Conservation (phyloP, 2,797 vertebrate species). For the Rhinoraja longicauda region DNA sequence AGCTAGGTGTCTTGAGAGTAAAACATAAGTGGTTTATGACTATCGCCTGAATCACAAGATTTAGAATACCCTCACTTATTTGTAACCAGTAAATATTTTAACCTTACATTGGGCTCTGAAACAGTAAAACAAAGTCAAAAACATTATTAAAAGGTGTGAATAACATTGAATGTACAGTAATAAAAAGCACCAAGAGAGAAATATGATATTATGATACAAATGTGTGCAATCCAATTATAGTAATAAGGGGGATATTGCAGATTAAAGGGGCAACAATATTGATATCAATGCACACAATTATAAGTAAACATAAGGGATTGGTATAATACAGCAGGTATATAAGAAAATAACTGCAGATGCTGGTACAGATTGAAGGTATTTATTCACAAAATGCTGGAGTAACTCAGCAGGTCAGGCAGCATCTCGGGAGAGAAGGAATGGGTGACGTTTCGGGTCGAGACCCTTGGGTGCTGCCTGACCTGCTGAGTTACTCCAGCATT, state of each 20-base stretch:
- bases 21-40: slow-evolving; percentile 21
- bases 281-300: not conserved
- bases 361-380: no score
- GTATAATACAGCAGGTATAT: not conserved
- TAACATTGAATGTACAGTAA: not conserved
- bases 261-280: not conserved
- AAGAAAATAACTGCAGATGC: no score
- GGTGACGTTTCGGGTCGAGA: no score
- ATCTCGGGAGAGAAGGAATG: no score
- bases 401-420: no score
- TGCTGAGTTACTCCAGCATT: no score
- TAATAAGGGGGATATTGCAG: not conserved
- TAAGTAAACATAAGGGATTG: not conserved
- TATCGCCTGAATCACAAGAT: not conserved
- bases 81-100: not conserved
- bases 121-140: not conserved
- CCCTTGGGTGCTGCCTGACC: no score
- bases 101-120: not conserved
- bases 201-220: not conserved
- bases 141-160: not conserved
- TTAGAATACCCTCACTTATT: not conserved
- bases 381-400: no score
- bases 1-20: not conserved
- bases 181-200: not conserved
- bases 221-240: not conserved